Percentiles rank a stretch among this genome's conserved stretches.
These are phyloP conservation scores for Zaprionus africanus DNA, from an alignment of 1,140 invertebrate genomes.

Conservation along the genomic window DNA sequence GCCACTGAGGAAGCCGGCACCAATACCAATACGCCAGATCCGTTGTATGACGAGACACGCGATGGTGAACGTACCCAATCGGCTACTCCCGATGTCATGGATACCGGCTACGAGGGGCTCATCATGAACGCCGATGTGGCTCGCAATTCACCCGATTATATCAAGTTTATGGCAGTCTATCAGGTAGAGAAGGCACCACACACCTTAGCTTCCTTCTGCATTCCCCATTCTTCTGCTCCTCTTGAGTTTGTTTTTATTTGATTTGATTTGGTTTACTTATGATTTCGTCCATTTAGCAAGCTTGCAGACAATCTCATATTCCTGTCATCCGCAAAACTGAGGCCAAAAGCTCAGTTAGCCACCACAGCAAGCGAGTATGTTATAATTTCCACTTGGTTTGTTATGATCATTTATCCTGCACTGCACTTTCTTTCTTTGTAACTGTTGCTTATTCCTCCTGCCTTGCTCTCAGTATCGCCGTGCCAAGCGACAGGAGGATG, in stretches of 20 bases:
- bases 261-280: constrained; percentile 35
- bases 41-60: constrained; percentile 43
- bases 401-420: not conserved
- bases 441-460: not conserved
- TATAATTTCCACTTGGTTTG: constrained; percentile 32
- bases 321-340: constrained; percentile 54
- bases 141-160: constrained; percentile 70
- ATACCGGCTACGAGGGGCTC: constrained; percentile 66
- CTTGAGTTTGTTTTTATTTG: constrained; percentile 21
- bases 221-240: too few relatives aligned
- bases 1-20: constrained; percentile 39
- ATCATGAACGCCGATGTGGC: constrained; percentile 74
- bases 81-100: constrained; percentile 20
- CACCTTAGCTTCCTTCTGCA: not conserved
- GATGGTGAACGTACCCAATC: constrained; percentile 43
- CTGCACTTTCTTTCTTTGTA: not conserved
- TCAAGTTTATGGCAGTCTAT: constrained; percentile 80
- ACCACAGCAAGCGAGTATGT: constrained; percentile 67
- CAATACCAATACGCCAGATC: constrained; percentile 52
- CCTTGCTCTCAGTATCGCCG: constrained; percentile 60
- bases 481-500: constrained; percentile 75
- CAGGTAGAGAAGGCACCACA: constrained; percentile 55
- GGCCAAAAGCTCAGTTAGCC: constrained; percentile 1
- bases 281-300: constrained; percentile 66
- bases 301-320: constrained; percentile 70